Evolutionary conservation across 1,140 invertebrate species (phyloP).

Genomic region (Neodiprion pinetum): DNA sequence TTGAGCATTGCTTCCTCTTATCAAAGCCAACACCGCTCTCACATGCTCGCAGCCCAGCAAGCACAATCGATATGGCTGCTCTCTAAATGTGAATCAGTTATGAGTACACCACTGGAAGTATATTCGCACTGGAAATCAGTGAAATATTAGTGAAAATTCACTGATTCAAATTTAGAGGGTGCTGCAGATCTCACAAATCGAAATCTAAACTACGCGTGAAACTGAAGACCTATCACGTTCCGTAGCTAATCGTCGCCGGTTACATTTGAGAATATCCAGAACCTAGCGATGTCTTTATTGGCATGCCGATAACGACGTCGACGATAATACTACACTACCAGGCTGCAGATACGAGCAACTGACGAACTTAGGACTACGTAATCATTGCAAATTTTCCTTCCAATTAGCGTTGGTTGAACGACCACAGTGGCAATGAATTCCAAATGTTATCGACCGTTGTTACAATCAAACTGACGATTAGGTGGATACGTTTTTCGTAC

Average conservation of each 20-base stretch:
- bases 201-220: neutral
- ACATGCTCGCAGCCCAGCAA: neutral
- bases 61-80: neutral
- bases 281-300: neutral
- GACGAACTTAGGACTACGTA: no score
- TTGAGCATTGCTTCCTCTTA: slow-evolving; percentile 46
- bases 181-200: neutral
- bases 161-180: no score
- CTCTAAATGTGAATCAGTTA: no score
- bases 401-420: no score
- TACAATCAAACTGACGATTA: neutral
- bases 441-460: neutral
- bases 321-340: neutral
- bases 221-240: neutral
- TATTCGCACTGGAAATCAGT: no score
- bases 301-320: neutral
- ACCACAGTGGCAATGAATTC: no score
- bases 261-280: slow-evolving; percentile 1
- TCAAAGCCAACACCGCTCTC: slow-evolving; percentile 41
- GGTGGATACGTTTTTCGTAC: neutral
- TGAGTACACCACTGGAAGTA: no score
- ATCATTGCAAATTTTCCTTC: no score
- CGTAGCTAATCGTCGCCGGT: neutral
- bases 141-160: no score
- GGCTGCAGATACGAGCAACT: no score